Base-by-base conservation (phyloP, 2,113 vertebrate species). In the Sinocyclocheilus anophthalmus region DNA sequence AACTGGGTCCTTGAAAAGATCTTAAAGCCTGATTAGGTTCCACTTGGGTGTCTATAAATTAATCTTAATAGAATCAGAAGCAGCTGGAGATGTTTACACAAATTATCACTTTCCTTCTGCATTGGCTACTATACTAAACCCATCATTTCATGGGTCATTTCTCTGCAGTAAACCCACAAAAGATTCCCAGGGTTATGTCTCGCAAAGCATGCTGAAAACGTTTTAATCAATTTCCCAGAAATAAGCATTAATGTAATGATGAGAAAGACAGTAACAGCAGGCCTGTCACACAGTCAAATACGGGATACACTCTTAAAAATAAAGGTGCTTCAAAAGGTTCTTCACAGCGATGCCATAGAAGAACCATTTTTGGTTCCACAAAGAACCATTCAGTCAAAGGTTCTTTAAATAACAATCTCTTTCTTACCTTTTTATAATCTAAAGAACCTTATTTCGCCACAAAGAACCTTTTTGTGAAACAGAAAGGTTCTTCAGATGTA, bases 221-320 rank as follows among this genome's bases (percentile, higher is more conserved):
- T 86, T 84, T 85, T 22, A 33, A 57, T 88, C 88, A 84, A 84
- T 69, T 80, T 79, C 61, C 84, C 33, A 24, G 2, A 39, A 37
- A 53, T 16, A 61, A 42, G 13, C 2, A 61, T 24, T 2, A 24
- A 61, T 42, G 5, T 39, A 39, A 39, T 39, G 22, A 22, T 37
- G 11, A 39, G 20, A 42, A 42, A 63, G 55, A 39, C 57, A 39
- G 11, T n/a, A 22, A 14, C n/a, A 33, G 50, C 20, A 42, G 4
- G 8, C 20, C 24, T 61, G 57, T 61, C 26, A 1, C 22, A 70
- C 30, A 16, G 63, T 50, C 37, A 75, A 55, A 76, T 24, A 26
- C 12, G n/a, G 5, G 11, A 61, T 37, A 26, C 26, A 26, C 26
- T 26, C 26, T 26, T 26, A 26, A 26, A 26, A 26, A 26, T 26